phyloP scores from a whole-genome alignment of 2,888 invertebrate species.

The Nymphalis polychloros region DNA sequence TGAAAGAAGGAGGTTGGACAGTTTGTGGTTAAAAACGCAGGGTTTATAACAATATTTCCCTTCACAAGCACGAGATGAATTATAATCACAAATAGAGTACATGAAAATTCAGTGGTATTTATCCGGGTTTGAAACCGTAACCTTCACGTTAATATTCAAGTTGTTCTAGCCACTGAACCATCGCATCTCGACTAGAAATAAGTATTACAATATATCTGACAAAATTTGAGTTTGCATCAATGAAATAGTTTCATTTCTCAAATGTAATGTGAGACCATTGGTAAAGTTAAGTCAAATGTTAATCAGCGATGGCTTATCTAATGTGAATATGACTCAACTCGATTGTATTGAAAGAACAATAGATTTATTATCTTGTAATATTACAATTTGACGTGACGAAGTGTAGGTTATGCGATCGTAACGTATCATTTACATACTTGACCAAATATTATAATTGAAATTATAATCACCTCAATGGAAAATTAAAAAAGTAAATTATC shows the following conservation, averaged over 20 bases:
- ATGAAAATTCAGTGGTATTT: no score
- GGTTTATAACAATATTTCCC: no score
- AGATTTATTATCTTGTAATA: conserved; percentile 46
- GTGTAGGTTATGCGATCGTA: conserved; percentile 32
- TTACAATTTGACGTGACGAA: conserved; percentile 43
- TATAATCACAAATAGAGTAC: no score
- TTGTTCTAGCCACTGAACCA: background rate
- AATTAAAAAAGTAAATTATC: no score
- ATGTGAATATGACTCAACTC: conserved; percentile 51
- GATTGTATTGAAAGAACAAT: conserved; percentile 57
- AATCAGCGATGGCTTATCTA: conserved; percentile 51
- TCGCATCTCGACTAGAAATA: background rate
- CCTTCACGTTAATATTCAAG: no score
- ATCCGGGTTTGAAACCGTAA: no score
- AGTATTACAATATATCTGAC: no score
- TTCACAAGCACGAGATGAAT: no score
- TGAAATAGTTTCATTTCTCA: conserved; percentile 5
- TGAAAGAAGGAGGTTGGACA: no score
- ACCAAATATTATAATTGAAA: conserved; percentile 9
- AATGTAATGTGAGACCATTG: conserved; percentile 29
- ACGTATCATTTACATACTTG: conserved; percentile 18
- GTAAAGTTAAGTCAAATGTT: conserved; percentile 48
- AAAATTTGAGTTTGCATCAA: no score
- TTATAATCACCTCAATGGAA: background rate
- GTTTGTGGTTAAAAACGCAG: no score